These are phyloP conservation scores for Saguinus imperator DNA, from an alignment of 2,113 vertebrate genomes.

Conservation along the genomic window DNA sequence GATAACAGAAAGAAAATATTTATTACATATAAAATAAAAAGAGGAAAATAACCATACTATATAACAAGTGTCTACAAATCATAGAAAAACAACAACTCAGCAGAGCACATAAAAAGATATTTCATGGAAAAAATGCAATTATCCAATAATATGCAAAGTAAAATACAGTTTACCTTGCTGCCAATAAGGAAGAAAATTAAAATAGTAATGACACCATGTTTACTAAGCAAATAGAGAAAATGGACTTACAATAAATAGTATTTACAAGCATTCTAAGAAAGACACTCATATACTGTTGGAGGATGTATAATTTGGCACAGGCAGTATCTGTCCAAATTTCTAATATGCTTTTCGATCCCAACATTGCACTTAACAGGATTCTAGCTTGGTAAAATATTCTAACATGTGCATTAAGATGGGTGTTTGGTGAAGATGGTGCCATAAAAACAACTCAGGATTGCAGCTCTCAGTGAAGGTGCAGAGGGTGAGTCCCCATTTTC, in stretches of 20 bases:
- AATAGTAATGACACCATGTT: background rate
- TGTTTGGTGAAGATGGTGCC: no score
- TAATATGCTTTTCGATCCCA: background rate
- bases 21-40: background rate
- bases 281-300: background rate
- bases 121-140: background rate
- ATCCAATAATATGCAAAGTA: background rate
- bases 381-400: background rate
- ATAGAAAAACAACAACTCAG: background rate
- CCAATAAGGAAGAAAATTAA: background rate
- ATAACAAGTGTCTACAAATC: background rate
- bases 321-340: background rate
- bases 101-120: background rate
- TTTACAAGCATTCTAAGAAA: background rate
- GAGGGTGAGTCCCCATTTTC: no score
- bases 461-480: no score
- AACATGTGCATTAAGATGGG: background rate
- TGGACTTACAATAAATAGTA: background rate
- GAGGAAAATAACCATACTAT: background rate
- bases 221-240: background rate
- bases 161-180: background rate
- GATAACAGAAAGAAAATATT: background rate
- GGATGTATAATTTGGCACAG: background rate
- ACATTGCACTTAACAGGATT: background rate
- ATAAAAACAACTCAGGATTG: no score